Percentiles rank a stretch among this genome's conserved stretches.
These are phyloP conservation scores for Cyanocitta stelleri DNA, from an alignment of 2,113 vertebrate species.

Conservation along the genomic window DNA sequence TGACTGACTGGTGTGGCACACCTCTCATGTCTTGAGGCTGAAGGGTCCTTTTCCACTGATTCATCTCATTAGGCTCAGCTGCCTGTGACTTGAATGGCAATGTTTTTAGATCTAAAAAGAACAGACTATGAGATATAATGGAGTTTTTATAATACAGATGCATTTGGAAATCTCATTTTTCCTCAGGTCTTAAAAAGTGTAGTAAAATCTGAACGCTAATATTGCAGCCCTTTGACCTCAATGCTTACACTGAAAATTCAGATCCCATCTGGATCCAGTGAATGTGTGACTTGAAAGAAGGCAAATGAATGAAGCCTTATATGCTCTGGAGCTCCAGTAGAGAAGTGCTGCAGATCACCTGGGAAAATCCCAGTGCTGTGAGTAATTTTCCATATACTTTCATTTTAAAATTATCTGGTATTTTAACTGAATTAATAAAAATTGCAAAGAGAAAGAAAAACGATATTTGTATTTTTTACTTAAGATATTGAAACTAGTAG, in stretches of 20 bases:
- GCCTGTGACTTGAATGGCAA: not conserved
- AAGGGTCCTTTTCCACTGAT: not conserved
- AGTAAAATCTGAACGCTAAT: not conserved
- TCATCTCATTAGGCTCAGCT: not conserved
- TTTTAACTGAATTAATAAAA: not conserved
- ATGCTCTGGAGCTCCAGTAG: not conserved
- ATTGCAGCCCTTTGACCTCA: constrained; percentile 1
- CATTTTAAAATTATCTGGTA: not conserved
- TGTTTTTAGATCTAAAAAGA: not conserved
- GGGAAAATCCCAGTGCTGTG: not conserved
- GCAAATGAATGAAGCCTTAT: not conserved
- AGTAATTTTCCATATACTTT: not conserved
- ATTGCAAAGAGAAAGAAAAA: not conserved
- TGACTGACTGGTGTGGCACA: not conserved
- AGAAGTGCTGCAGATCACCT: not conserved
- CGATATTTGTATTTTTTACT: not conserved
- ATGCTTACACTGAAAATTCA: not conserved
- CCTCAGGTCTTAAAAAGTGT: not conserved
- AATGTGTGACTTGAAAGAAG: not conserved
- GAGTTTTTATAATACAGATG: not conserved
- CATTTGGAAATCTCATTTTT: not conserved
- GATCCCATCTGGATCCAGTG: not conserved
- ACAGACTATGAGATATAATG: not conserved
- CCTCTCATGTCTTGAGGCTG: not conserved
- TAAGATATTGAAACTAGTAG: not conserved